Base-by-base conservation (phyloP, 1,140 invertebrate genomes). In the Riptortus pedestris region DNA sequence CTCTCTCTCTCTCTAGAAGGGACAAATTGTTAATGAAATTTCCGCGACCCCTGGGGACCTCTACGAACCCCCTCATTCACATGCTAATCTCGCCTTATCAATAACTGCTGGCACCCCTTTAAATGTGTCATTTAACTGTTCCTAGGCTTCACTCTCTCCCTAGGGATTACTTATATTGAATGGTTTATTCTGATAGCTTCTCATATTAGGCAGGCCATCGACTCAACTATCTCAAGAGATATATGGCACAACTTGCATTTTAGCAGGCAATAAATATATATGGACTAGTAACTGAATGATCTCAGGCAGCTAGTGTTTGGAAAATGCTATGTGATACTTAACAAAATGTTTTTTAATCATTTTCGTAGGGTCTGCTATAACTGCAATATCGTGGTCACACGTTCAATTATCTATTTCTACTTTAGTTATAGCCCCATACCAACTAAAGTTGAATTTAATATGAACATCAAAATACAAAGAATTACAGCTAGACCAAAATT, bases 21-120 rank as follows among this genome's bases (percentile, higher is more conserved):
- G 48, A 51, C 48, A 51, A 51, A 51, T 51, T 51, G 48, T 51
- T 51, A 51, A 51, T 51, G 48, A 24, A 24, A 51, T 51, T 51
- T 18, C 16, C 7, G 48, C 7, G n/a, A 18, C 7, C 7, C n/a
- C 48, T n/a, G n/a, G n/a, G 48, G n/a, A n/a, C 16, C 16, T 18
- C 18, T 18, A 9, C 9, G 48, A 5, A 5, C n/a, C 48, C 48
- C n/a, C 7, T 7, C 48, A 51, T 51, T 51, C 48, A 20, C 48
- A 51, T 51, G 48, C 48, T 51, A 51, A 51, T 51, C 5, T 18
- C 7, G n/a, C n/a, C 48, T 24, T 51, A 51, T 51, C 48, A 24
- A 51, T 51, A 24, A n/a, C 48, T 7, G n/a, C 9, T 7, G 48
- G 22, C 48, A 5, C 31, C 31, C 31, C 31, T 38, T 14, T 18